These are phyloP conservation scores for Lithophane semibrunnea DNA, from an alignment of 2,888 invertebrate genomes.

Conservation along the genomic window DNA sequence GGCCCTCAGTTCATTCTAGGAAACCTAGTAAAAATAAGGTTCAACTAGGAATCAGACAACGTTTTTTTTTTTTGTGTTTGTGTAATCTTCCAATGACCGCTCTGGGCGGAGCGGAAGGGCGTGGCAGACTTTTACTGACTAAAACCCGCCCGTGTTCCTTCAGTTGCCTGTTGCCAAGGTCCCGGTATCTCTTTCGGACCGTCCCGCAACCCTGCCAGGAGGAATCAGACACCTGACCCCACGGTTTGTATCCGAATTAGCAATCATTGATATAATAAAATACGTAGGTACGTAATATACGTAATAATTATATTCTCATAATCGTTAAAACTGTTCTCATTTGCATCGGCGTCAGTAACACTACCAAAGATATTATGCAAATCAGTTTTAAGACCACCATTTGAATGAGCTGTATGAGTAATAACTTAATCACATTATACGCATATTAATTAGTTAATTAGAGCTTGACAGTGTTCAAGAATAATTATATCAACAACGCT, in stretches of 20 bases:
- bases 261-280: background rate
- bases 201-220: no score
- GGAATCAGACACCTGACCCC: background rate
- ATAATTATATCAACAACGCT: slow-evolving; percentile 53
- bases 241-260: background rate
- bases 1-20: no score
- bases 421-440: slow-evolving; percentile 33
- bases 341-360: slow-evolving; percentile 8
- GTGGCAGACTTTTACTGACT: no score
- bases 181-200: no score
- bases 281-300: background rate
- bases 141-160: no score
- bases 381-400: slow-evolving; percentile 16
- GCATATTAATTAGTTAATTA: slow-evolving; percentile 46
- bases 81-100: no score
- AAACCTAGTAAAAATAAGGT: no score
- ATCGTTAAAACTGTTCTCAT: background rate
- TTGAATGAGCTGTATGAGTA: slow-evolving; percentile 20
- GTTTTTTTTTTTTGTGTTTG: no score
- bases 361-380: slow-evolving; percentile 33
- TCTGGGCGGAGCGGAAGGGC: no score
- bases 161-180: no score
- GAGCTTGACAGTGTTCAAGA: slow-evolving; percentile 43
- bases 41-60: no score
- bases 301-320: no score